These are phyloP conservation scores for Mercenaria mercenaria DNA, from an alignment of 1,140 invertebrate species.

Conservation along the genomic window DNA sequence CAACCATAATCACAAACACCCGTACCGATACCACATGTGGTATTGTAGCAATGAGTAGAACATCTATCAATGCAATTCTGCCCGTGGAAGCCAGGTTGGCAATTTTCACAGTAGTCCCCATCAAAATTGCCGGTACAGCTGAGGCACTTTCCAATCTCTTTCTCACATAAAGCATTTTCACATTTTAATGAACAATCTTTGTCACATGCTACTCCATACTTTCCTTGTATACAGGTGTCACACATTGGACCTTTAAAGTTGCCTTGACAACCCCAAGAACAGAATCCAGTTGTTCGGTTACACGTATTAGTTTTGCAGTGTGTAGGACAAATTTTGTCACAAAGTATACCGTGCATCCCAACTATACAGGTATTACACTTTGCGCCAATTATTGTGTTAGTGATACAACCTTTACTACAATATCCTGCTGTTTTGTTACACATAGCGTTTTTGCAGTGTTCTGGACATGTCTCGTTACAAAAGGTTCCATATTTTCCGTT, in stretches of 20 bases:
- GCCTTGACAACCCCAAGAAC: neutral
- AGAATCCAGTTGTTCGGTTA: neutral
- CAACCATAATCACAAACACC: neutral
- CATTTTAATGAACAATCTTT: neutral
- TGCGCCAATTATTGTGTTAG: neutral
- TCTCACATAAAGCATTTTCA: neutral
- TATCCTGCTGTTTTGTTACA: neutral
- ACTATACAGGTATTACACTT: neutral
- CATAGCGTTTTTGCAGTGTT: neutral
- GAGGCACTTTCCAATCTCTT: neutral
- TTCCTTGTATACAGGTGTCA: neutral
- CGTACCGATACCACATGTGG: neutral
- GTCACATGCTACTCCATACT: neutral
- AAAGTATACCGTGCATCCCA: neutral
- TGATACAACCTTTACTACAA: neutral
- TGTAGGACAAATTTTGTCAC: neutral
- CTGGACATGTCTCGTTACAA: neutral
- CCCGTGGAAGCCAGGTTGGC: slow-evolving; percentile 12
- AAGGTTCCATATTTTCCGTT: neutral
- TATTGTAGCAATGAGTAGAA: neutral
- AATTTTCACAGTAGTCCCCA: slow-evolving; percentile 2
- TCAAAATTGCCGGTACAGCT: neutral
- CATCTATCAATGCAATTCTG: neutral
- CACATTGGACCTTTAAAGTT: neutral
- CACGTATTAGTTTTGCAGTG: neutral